Evolutionary conservation across 1,140 invertebrate genomes (phyloP).

Genomic region (Mylabris phalerata): DNA sequence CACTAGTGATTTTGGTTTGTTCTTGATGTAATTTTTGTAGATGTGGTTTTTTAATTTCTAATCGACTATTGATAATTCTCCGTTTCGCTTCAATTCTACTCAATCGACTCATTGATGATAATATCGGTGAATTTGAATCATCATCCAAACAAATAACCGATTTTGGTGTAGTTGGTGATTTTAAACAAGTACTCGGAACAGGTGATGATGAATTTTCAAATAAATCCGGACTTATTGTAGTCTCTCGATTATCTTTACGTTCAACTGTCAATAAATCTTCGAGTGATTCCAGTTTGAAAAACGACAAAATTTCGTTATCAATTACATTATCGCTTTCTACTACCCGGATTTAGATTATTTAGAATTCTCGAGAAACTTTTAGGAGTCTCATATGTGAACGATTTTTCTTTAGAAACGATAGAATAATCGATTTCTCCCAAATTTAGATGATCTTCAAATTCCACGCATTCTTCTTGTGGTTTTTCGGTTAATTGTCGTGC

Average conservation of each 20-base stretch:
- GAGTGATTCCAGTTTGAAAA: conserved; percentile 18
- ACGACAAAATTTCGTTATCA: conserved; percentile 4
- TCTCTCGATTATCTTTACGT: not conserved
- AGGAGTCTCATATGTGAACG: conserved; percentile 27
- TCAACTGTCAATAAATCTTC: conserved; percentile 15
- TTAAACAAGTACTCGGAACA: not conserved
- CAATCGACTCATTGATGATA: not conserved
- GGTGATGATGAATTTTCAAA: conserved; percentile 4
- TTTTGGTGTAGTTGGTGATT: too few relatives aligned
- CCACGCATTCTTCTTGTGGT: not conserved
- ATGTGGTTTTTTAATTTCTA: not conserved
- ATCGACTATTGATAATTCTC: not conserved
- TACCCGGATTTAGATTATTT: conserved; percentile 10
- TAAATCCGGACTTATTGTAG: not conserved
- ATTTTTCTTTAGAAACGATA: conserved; percentile 5
- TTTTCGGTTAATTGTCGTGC: not conserved
- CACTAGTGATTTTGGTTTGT: not conserved
- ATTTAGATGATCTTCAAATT: conserved; percentile 9
- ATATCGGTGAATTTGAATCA: not conserved
- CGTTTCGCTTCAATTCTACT: not conserved
- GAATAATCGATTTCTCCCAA: not conserved
- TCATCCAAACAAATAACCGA: not conserved
- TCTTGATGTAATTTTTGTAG: not conserved
- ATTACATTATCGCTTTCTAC: not conserved
- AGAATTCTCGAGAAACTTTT: conserved; percentile 20